phyloP scores from a whole-genome alignment of 2,797 vertebrate species.

The Melanotaenia nigrans region DNA sequence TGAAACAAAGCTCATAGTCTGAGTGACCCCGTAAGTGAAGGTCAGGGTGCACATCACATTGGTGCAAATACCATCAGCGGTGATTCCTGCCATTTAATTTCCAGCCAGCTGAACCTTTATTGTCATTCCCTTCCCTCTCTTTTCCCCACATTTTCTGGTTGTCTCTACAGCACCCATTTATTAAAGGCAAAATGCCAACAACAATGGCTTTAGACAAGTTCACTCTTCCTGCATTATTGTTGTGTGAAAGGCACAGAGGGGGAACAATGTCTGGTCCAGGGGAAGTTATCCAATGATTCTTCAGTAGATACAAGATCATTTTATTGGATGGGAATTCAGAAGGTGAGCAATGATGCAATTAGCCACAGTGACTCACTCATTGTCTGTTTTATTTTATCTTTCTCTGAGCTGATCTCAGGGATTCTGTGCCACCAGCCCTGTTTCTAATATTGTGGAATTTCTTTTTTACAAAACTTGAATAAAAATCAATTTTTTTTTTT shows the following conservation, averaged over 20 bases:
- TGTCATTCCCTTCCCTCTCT: background rate
- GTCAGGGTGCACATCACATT: background rate
- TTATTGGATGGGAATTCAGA: conserved; percentile 2
- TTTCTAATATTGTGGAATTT: background rate
- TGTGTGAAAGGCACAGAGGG: conserved; percentile 12
- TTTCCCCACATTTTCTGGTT: background rate
- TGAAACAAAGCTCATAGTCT: background rate
- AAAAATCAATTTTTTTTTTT: background rate
- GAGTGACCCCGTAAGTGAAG: background rate
- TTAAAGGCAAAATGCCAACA: conserved; percentile 12
- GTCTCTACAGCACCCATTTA: conserved; percentile 5
- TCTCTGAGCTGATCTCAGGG: background rate
- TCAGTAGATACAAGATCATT: conserved; percentile 13
- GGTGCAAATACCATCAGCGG: conserved; percentile 1
- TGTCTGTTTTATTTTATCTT: conserved; percentile 6
- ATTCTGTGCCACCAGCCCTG: background rate
- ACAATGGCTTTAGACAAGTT: background rate
- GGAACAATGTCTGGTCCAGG: conserved; percentile 2
- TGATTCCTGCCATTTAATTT: conserved; percentile 5
- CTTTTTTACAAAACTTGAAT: background rate
- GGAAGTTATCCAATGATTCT: conserved; percentile 10
- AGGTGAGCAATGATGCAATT: background rate
- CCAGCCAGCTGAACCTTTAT: conserved; percentile 6
- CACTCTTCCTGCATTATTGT: conserved; percentile 7
- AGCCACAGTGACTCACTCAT: conserved; percentile 6